Evolutionary conservation across 2,797 vertebrate genomes (phyloP).

Genomic region (Gymnoscopelus microlampas): DNA sequence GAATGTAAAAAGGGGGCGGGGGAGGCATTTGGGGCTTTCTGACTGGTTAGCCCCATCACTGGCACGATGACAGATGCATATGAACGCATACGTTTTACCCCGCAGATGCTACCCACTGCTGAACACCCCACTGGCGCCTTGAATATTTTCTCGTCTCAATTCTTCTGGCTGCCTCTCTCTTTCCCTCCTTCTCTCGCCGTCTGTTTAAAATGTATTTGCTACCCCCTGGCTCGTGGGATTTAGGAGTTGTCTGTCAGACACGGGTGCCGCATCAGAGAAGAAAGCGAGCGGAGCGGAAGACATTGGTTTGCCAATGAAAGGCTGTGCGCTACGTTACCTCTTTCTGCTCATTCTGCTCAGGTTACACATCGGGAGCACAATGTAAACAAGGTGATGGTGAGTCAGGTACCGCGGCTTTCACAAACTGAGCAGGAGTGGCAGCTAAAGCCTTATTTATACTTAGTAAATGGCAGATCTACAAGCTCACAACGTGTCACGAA

Average conservation of each 20-base stretch:
- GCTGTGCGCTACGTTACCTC: not conserved
- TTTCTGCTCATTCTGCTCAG: constrained; percentile 19
- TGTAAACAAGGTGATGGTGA: constrained; percentile 33
- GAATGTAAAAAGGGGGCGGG: not conserved
- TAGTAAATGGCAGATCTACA: not conserved
- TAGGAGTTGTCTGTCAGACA: constrained; percentile 46
- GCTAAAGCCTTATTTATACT: too few relatives aligned
- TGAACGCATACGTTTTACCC: constrained; percentile 21
- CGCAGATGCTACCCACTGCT: constrained; percentile 28
- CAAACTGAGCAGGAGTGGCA: too few relatives aligned
- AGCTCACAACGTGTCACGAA: not conserved
- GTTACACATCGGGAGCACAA: constrained; percentile 52
- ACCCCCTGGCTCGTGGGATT: constrained; percentile 44
- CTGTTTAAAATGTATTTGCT: constrained; percentile 2
- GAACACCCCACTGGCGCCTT: too few relatives aligned
- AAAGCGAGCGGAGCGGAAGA: constrained; percentile 42
- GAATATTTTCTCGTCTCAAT: too few relatives aligned
- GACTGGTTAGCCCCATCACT: constrained; percentile 4
- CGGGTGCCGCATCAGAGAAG: constrained; percentile 29
- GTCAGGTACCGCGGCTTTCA: constrained; percentile 26
- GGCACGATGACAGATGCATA: constrained; percentile 17
- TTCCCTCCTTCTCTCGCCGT: constrained; percentile 14
- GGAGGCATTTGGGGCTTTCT: constrained; percentile 8
- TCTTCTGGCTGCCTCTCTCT: constrained; percentile 19
- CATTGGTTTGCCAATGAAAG: constrained; percentile 38